Base-by-base conservation (phyloP, 2,888 invertebrate species). In the Cordilura impudica region DNA sequence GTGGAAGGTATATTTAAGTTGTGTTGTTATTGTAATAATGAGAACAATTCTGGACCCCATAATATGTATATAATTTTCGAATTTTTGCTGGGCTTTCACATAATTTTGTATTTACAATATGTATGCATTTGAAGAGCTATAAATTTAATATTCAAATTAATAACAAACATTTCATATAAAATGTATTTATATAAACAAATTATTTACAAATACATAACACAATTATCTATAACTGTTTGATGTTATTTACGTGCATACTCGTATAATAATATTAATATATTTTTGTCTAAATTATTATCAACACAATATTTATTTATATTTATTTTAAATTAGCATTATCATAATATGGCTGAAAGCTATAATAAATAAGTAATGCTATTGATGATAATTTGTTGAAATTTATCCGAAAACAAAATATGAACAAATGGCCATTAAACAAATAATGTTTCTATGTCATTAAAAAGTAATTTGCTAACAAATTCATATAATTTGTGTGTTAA, bases 131-230 rank as follows among this genome's bases (percentile, higher is more conserved):
- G 0, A 39, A 39, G n/a, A 39, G 12, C 4, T n/a, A n/a, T 39
- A n/a, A 10, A 39, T 39, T 39, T 39, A 39, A n/a, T n/a, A 39
- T 39, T 39, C 4, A 39, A n/a, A 39, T 39, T n/a, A 39, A 39
- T 39, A 39, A n/a, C 4, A 39, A n/a, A 39, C 35, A 26, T 4
- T 4, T 4, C 3, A 3, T 39, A 39, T 39, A n/a, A 39, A 39
- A 39, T n/a, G 3, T n/a, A 45, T 45, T 47, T 18, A 47, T 18
- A 47, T 45, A 47, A 63, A 71, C 71, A 77, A 71, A 77, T 71
- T 61, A 71, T 76, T 76, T 71, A 51, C 61, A 67, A 71, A 77
- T n/a, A n/a, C n/a, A n/a, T 77, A 77, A 77, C 72, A 67, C 61
- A 77, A 77, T 77, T 77, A 63, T 35, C 18, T 72, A 49, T 67